Conservation (phyloP, 2,113 vertebrate genomes). For the Hemiprocne comata region DNA sequence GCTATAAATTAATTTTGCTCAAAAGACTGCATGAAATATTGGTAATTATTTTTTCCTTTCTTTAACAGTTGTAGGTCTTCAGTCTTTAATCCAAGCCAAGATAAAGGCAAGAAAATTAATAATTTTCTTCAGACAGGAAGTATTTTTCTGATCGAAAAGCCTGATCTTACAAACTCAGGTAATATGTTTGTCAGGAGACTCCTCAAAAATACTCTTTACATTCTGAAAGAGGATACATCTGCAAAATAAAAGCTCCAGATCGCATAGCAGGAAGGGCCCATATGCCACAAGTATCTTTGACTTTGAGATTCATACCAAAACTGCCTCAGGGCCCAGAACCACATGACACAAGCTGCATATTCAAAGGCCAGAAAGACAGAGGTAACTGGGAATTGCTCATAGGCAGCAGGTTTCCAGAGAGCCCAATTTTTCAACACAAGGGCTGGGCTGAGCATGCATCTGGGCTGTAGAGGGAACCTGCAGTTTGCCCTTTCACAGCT, state of each 20-base stretch:
- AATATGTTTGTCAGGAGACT: background rate
- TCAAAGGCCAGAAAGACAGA: background rate
- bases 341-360: background rate
- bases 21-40: background rate
- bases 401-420: background rate
- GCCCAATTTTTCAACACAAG: background rate
- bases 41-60: background rate
- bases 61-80: background rate
- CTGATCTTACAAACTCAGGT: background rate
- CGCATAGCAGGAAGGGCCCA: background rate
- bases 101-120: background rate
- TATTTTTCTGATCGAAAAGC: background rate
- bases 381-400: background rate
- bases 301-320: background rate
- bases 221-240: background rate
- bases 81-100: background rate
- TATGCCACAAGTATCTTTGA: background rate
- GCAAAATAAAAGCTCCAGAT: background rate
- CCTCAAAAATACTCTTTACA: background rate
- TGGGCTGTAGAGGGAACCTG: background rate
- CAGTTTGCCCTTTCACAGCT: background rate
- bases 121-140: background rate
- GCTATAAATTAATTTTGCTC: background rate
- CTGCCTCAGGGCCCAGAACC: background rate
- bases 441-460: background rate